Conservation (phyloP, 2,888 invertebrate species). For the Cephonodes hylas region DNA sequence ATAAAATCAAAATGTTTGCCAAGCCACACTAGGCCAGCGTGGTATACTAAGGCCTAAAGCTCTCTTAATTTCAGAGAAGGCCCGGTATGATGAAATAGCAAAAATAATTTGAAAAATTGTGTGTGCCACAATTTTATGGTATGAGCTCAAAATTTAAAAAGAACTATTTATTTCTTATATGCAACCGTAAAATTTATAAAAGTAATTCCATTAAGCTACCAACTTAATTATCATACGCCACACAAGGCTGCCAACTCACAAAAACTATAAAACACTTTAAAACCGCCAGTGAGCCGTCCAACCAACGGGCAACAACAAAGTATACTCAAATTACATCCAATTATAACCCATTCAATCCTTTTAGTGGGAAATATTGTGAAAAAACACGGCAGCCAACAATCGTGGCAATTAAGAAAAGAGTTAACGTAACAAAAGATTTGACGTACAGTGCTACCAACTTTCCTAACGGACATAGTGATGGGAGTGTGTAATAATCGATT, state of each 20-base stretch:
- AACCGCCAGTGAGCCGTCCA: constrained; percentile 63
- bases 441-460: constrained; percentile 68
- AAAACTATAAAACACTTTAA: constrained; percentile 63
- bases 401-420: constrained; percentile 73
- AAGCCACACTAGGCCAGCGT: too few relatives aligned
- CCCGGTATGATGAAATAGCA: too few relatives aligned
- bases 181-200: neutral
- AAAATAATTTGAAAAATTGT: neutral
- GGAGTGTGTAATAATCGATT: constrained; percentile 14
- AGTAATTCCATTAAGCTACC: constrained; percentile 1
- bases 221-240: constrained; percentile 4
- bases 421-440: constrained; percentile 71
- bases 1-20: too few relatives aligned
- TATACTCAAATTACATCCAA: constrained; percentile 79
- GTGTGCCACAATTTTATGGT: neutral
- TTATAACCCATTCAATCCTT: constrained; percentile 79
- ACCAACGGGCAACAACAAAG: constrained; percentile 67
- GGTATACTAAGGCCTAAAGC: too few relatives aligned
- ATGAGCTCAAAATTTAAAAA: neutral
- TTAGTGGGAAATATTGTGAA: constrained; percentile 62
- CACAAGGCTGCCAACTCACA: constrained; percentile 48
- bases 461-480: constrained; percentile 54
- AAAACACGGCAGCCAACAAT: constrained; percentile 68
- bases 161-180: neutral
- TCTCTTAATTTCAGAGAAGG: too few relatives aligned